Base-by-base conservation (phyloP, 2,888 invertebrate genomes). In the Calameuta pallipes region DNA sequence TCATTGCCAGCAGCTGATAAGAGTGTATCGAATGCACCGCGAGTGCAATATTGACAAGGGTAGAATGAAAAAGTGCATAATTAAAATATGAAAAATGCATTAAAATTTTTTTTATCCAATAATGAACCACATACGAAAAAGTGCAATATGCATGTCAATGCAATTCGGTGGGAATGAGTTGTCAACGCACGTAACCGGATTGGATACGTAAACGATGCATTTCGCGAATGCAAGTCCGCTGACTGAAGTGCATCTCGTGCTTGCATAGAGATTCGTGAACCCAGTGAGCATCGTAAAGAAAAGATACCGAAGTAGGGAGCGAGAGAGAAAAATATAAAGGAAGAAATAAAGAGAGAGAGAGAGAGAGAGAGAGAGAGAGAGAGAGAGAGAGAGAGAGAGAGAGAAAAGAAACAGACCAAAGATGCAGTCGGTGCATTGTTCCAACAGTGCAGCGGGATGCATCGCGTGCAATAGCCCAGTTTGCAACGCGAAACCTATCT, bases 381-480 rank as follows among this genome's bases (percentile, higher is more conserved):
- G 13, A 4, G 13, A 37, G 37, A 37, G 37, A 41, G 3, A 37
- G 37, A 37, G 37, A n/a, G n/a, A n/a, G n/a, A n/a, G n/a, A n/a
- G n/a, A 37, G 12, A 12, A 12, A 12, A 41, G 41, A 15, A 41
- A 41, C 41, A 41, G 15, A 41, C 4, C 56, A 56, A 56, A 56
- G 56, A 56, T 56, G 56, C 56, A 56, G 23, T 31, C 31, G 31
- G 71, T 71, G 31, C 71, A 71, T 71, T 71, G 71, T 71, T 71
- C 71, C 31, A 71, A 34, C 13, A 56, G 56, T 56, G 56, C 56
- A 56, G 9, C 56, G 56, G 77, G 80, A 80, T 82, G 84, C 81
- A 87, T 85, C 85, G 87, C 86, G 85, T 87, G 85, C 83, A 82
- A 83, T 82, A 84, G 83, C 75, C 83, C 83, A 83, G 86, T 86